These are phyloP conservation scores for Anastrepha ludens DNA, from an alignment of 1,140 invertebrate species.

Conservation along the genomic window DNA sequence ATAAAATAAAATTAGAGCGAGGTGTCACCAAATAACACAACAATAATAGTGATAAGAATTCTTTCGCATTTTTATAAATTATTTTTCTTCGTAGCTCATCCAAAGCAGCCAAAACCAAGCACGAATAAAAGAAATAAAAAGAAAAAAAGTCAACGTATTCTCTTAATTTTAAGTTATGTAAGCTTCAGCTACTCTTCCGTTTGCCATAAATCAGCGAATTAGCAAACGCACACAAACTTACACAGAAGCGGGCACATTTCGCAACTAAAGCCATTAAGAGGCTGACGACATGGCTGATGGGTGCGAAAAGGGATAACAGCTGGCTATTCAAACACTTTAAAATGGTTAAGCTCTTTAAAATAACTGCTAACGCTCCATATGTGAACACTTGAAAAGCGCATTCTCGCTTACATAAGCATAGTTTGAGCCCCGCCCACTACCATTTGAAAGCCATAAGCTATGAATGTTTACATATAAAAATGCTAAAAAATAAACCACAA, in stretches of 20 bases:
- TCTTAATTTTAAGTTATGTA: slow-evolving; percentile 35
- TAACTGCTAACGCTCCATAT: not conserved
- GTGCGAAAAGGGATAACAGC: not conserved
- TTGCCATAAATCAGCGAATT: slow-evolving; percentile 67
- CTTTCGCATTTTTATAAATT: too few species aligned
- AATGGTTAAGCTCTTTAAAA: not conserved
- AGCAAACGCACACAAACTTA: slow-evolving; percentile 47
- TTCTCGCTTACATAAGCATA: not conserved
- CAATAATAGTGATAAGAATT: too few species aligned
- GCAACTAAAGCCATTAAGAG: slow-evolving; percentile 44
- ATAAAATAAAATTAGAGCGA: too few species aligned
- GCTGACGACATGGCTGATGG: slow-evolving; percentile 2
- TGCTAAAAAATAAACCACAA: slow-evolving; percentile 13
- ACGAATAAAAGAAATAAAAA: slow-evolving; percentile 31
- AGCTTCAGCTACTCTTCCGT: slow-evolving; percentile 72
- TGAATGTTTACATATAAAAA: not conserved
- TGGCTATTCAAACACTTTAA: slow-evolving; percentile 20
- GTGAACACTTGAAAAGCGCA: not conserved
- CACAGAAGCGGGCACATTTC: not conserved
- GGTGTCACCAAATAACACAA: too few species aligned
- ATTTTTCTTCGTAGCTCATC: too few species aligned
- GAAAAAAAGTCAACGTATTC: slow-evolving; percentile 37
- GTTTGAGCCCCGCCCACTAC: not conserved
- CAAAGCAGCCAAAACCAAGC: too few species aligned
- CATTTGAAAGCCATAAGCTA: not conserved